Conservation (phyloP, 2,113 vertebrate species). For the Rhabdornis inornatus region DNA sequence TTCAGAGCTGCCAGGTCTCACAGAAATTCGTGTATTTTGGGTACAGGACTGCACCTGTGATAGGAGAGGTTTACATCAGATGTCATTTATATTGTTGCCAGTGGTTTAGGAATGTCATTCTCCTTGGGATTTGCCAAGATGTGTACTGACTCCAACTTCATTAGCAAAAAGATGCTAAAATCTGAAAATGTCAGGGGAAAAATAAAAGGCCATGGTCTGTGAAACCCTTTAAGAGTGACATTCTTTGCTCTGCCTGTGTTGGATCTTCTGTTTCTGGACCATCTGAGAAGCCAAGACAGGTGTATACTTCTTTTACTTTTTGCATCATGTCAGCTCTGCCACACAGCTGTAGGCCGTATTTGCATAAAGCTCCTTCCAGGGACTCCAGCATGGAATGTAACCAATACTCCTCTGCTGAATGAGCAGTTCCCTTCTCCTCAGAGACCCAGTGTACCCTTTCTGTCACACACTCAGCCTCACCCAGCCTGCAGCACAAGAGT, state of each 20-base stretch:
- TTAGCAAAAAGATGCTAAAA: not conserved
- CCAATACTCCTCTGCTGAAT: not conserved
- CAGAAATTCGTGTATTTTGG: not conserved
- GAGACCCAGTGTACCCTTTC: not conserved
- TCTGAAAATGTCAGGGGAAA: not conserved
- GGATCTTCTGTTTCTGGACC: not conserved
- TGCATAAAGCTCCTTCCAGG: not conserved
- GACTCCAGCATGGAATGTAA: not conserved
- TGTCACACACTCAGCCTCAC: not conserved
- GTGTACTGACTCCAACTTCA: not conserved
- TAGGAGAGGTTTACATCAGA: not conserved
- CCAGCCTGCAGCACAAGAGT: not conserved
- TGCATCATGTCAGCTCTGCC: not conserved
- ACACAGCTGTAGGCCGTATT: not conserved
- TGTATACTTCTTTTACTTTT: conserved; percentile 15
- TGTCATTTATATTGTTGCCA: not conserved
- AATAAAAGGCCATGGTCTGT: not conserved
- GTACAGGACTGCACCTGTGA: not conserved
- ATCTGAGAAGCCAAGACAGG: not conserved
- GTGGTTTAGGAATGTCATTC: not conserved
- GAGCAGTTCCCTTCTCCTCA: not conserved
- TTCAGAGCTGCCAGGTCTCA: not conserved
- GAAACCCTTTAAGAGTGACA: not conserved
- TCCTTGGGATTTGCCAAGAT: not conserved
- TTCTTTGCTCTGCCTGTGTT: not conserved